Percentiles rank a stretch among this genome's conserved stretches.
These are phyloP conservation scores for Drosophila peninsularis DNA, from an alignment of 2,888 invertebrate genomes.

Conservation along the genomic window DNA sequence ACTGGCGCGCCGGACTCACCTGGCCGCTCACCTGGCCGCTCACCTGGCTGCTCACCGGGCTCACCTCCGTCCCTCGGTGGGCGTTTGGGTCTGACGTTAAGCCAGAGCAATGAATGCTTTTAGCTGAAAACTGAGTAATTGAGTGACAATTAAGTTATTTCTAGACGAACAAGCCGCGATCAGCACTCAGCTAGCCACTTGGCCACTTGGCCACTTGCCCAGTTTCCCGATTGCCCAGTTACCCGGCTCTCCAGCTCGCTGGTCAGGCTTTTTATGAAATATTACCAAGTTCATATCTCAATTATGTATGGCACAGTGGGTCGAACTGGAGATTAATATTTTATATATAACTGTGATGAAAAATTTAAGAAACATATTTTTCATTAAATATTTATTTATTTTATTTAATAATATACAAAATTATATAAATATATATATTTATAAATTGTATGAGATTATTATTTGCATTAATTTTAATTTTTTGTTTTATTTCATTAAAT, in stretches of 20 bases:
- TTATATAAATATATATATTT: no score
- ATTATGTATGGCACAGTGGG: slow-evolving; percentile 75
- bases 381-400: no score
- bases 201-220: slow-evolving; percentile 22
- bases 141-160: slow-evolving; percentile 84
- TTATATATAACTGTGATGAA: no score
- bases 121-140: slow-evolving; percentile 84
- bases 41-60: background rate
- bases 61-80: slow-evolving; percentile 17
- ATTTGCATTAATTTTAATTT: no score
- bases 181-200: slow-evolving; percentile 42
- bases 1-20: background rate
- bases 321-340: background rate
- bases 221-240: slow-evolving; percentile 20
- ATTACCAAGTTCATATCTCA: slow-evolving; percentile 83
- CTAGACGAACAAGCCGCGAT: slow-evolving; percentile 75
- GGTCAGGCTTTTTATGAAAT: slow-evolving; percentile 75
- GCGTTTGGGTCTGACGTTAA: slow-evolving; percentile 60
- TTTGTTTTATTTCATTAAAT: background rate
- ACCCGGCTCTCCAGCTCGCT: slow-evolving; percentile 26
- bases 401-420: no score
- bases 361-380: no score
- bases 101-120: slow-evolving; percentile 77
- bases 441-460: no score
- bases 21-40: no score